These are phyloP conservation scores for Streblospio benedicti DNA, from an alignment of 1,140 invertebrate species.

Conservation along the genomic window DNA sequence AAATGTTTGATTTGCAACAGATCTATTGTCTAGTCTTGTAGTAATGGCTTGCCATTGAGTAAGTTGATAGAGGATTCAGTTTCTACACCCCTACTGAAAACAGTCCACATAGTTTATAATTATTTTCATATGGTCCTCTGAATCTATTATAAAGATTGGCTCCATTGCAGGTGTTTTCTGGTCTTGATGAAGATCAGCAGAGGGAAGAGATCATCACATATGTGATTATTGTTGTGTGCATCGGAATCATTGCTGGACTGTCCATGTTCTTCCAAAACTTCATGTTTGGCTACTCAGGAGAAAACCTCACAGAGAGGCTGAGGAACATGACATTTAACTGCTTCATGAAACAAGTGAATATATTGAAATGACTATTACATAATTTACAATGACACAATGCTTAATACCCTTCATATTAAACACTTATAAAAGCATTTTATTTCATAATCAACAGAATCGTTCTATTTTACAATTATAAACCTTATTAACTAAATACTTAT, in stretches of 20 bases:
- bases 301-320: constrained; percentile 48
- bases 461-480: neutral
- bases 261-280: constrained; percentile 44
- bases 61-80: too few relatives aligned
- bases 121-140: too few relatives aligned
- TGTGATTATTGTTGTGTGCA: neutral
- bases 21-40: too few relatives aligned
- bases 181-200: neutral
- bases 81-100: too few relatives aligned
- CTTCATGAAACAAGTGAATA: constrained; percentile 44
- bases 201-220: neutral
- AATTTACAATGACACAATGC: neutral
- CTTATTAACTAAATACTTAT: neutral
- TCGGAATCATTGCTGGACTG: neutral
- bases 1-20: too few relatives aligned
- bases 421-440: neutral
- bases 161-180: neutral
- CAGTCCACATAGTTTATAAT: too few relatives aligned
- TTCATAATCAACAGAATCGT: neutral
- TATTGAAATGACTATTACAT: neutral
- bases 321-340: constrained; percentile 46
- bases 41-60: too few relatives aligned
- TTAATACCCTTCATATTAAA: neutral
- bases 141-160: neutral
- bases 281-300: constrained; percentile 59